Evolutionary conservation across 2,797 vertebrate species (phyloP).

Genomic region (Yasuhikotakia modesta): DNA sequence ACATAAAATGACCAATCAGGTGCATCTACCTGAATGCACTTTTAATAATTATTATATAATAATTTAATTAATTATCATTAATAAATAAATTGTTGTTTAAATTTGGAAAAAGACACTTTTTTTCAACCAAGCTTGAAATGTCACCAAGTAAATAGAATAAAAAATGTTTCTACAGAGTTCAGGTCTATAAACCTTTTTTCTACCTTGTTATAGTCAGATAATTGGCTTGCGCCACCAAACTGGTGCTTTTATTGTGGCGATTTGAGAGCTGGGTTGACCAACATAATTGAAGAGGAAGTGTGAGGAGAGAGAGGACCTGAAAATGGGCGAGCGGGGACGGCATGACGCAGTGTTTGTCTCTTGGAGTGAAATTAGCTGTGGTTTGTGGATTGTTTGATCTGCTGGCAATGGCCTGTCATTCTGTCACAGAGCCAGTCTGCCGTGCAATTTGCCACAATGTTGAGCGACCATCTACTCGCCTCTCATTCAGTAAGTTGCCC

Average conservation of each 20-base stretch:
- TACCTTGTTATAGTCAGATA: conserved; percentile 36
- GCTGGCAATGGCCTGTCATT: conserved; percentile 23
- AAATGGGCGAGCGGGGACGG: conserved; percentile 3
- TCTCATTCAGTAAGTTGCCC: conserved; percentile 18
- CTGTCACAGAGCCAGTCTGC: conserved; percentile 47
- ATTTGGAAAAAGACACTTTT: background rate
- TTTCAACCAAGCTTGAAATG: conserved; percentile 8
- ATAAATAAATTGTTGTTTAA: too few relatives aligned
- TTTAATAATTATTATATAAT: background rate
- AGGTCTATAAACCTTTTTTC: conserved; percentile 33
- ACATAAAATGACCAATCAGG: conserved; percentile 19
- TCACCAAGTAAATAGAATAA: conserved; percentile 9
- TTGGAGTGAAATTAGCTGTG: conserved; percentile 36
- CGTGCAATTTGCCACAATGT: conserved; percentile 29
- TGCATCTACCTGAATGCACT: conserved; percentile 5
- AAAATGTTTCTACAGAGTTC: conserved; percentile 15
- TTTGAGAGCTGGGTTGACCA: conserved; percentile 37
- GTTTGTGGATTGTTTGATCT: conserved; percentile 45
- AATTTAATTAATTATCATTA: too few relatives aligned
- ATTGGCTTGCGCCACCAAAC: conserved; percentile 36
- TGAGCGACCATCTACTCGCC: conserved; percentile 14
- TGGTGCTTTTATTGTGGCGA: conserved; percentile 28
- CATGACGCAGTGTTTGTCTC: conserved; percentile 19
- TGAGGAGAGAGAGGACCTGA: background rate
- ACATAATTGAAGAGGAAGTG: conserved; percentile 46